Base-by-base conservation (phyloP, 1,140 invertebrate genomes). In the Dinothrombium tinctorium region DNA sequence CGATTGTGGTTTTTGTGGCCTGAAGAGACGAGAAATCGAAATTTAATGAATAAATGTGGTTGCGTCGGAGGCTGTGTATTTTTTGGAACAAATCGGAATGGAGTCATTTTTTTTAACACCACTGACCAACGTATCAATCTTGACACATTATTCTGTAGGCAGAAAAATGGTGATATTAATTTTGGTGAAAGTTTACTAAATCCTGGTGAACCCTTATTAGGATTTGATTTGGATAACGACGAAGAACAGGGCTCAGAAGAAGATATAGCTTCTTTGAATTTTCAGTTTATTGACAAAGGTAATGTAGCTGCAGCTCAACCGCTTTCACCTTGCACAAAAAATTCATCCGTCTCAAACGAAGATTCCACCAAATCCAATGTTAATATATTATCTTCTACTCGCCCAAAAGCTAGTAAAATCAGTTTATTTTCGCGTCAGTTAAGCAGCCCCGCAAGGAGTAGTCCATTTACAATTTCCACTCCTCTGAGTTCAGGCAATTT, bases 1-100 rank as follows among this genome's bases (percentile, higher is more conserved):
- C 67, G 83, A 44, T 61, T 98, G 7, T 90, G 84, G 81, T 95
- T 96, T 55, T 58, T 96, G 1, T 96, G 89, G 87, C 69, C 73
- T 1, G 11, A 63, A 46, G 71, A 76, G 51, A 35, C 26, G 11
- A 61, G 56, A 5, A 37, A 62, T 49, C 19, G 8, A 28, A 15
- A n/a, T 2, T 17, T 8, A 17, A 44, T 59, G 51, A 66, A 68
- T n/a, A 77, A 75, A 48, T 96, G 92, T 59, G 89, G 86, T 0
- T 98, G 92, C 60, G 74, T 80, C 31, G 90, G 90, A 2, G 86
- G 86, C 1, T 94, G 83, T 54, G 62, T 65, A 12, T 98, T 98
- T 60, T 96, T 96, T 58, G 87, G 86, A 4, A 74, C 51, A 14
- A 64, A 63, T 48, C 51, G 51, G 41, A 47, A 44, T 43, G 46